Conservation (phyloP, 2,797 vertebrate genomes). For the Tadarida brasiliensis region DNA sequence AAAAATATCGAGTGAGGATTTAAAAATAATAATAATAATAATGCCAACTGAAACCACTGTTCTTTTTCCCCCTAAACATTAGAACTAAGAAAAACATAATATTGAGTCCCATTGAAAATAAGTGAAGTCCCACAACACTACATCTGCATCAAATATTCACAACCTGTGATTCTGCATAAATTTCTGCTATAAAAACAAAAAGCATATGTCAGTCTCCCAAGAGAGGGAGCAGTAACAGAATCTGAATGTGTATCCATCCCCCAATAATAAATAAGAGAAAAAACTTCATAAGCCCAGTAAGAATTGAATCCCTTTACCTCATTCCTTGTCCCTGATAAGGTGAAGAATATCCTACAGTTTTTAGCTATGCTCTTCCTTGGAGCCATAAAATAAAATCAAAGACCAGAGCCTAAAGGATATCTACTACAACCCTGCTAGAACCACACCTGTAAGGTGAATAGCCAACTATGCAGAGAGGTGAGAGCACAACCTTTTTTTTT, state of each 20-base stretch:
- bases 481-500: neutral
- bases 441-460: neutral
- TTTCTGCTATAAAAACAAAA: conserved; percentile 76
- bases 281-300: neutral
- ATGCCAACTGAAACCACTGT: conserved; percentile 67
- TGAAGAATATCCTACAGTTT: neutral
- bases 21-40: neutral
- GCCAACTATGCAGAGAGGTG: neutral
- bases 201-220: conserved; percentile 71
- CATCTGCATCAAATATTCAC: conserved; percentile 71
- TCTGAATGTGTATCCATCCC: neutral
- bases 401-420: neutral
- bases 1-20: too few relatives aligned
- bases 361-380: conserved; percentile 10
- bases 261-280: conserved; percentile 25
- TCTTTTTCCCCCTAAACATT: conserved; percentile 70
- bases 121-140: conserved; percentile 62
- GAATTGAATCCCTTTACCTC: neutral
- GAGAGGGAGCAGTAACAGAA: conserved; percentile 62
- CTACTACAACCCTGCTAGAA: neutral
- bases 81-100: conserved; percentile 74
- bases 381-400: conserved; percentile 59
- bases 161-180: conserved; percentile 66
- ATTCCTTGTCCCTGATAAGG: neutral
- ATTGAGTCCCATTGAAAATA: conserved; percentile 67